Conservation (phyloP, 2,113 vertebrate genomes). For the Lontra canadensis region DNA sequence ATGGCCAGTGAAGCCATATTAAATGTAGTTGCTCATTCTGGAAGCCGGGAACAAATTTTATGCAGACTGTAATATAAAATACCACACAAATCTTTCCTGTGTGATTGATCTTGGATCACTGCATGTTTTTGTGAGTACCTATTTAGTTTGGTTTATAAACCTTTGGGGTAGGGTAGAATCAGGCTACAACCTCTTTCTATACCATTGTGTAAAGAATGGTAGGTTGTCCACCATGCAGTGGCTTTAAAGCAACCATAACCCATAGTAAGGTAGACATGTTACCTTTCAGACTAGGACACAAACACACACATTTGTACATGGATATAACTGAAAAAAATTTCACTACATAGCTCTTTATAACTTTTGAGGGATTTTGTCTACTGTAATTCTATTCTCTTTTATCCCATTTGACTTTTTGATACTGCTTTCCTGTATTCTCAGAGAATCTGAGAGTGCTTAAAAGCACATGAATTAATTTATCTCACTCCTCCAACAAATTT, state of each 20-base stretch:
- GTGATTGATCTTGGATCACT: neutral
- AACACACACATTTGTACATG: accelerated
- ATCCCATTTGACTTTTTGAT: neutral
- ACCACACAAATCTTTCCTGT: neutral
- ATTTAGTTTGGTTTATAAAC: neutral
- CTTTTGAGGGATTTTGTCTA: neutral
- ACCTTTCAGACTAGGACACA: neutral
- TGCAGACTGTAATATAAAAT: neutral
- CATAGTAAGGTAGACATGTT: neutral
- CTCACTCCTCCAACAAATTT: neutral
- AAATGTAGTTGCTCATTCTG: neutral
- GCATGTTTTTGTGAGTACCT: neutral
- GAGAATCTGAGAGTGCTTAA: neutral
- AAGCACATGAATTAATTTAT: neutral
- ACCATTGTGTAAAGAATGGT: neutral
- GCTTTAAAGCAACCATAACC: neutral
- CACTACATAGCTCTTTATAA: neutral
- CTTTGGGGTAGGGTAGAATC: neutral
- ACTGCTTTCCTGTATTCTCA: neutral
- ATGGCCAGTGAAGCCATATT: neutral
- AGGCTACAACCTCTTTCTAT: neutral
- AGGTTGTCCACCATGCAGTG: neutral
- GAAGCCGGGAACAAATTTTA: neutral
- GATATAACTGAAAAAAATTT: neutral
- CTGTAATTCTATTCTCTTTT: neutral